phyloP scores from a whole-genome alignment of 2,113 vertebrate species.

The Lophotis ruficrista region DNA sequence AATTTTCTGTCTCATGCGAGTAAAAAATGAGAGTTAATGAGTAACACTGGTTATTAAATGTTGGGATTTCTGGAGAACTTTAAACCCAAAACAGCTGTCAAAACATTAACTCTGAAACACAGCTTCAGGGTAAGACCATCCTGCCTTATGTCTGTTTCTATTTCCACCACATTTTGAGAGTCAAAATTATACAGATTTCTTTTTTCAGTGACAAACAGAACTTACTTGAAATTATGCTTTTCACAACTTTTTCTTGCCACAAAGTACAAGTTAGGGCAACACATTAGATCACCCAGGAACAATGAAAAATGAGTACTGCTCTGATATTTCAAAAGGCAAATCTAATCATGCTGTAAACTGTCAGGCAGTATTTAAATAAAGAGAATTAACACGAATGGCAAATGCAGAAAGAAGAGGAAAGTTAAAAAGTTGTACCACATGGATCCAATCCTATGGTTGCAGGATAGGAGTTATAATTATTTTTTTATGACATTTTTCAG shows the following conservation, averaged over 20 bases:
- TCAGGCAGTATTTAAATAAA: background rate
- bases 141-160: background rate
- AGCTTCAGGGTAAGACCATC: background rate
- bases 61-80: constrained; percentile 7
- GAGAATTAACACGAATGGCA: background rate
- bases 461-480: accelerated
- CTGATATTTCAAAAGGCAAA: background rate
- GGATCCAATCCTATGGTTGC: accelerated
- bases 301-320: background rate
- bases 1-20: background rate
- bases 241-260: background rate
- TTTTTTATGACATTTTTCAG: accelerated
- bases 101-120: background rate
- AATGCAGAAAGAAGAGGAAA: background rate
- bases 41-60: background rate
- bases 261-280: background rate
- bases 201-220: background rate
- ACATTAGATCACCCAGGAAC: background rate
- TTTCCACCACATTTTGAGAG: background rate
- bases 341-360: accelerated
- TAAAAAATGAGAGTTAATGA: background rate
- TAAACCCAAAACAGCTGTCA: background rate
- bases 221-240: background rate
- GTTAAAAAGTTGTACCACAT: accelerated
- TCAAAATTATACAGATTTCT: background rate